A percentile compares a stretch with the other conserved stretches of the same genome.
Evolutionary conservation across 2,888 invertebrate genomes (phyloP).

Genomic region (Esperia sulphurella): DNA sequence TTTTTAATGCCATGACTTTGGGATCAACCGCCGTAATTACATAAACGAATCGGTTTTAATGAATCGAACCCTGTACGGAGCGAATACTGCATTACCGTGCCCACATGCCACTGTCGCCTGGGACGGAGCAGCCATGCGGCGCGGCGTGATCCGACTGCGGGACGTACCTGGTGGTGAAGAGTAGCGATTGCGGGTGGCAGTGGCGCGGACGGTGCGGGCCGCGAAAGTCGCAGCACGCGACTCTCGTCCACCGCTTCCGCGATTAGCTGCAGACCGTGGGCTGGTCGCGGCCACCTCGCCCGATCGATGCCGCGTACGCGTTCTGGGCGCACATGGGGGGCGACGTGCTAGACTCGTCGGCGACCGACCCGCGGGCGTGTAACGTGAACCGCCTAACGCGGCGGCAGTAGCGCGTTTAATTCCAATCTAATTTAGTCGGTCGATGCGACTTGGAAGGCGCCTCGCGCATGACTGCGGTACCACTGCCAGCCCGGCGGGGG

Average conservation of each 20-base stretch:
- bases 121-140: background rate
- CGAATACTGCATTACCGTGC: slow-evolving; percentile 31
- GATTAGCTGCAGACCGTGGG: slow-evolving; percentile 48
- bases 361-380: slow-evolving; percentile 46
- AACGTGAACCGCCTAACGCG: slow-evolving; percentile 46
- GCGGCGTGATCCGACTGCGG: background rate
- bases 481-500: slow-evolving; percentile 40
- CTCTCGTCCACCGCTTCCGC: slow-evolving; percentile 31
- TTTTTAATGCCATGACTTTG: slow-evolving; percentile 28
- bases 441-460: slow-evolving; percentile 52
- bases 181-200: slow-evolving; percentile 5
- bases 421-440: slow-evolving; percentile 41
- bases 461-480: slow-evolving; percentile 61
- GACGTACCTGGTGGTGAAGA: slow-evolving; percentile 32
- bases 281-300: slow-evolving; percentile 32
- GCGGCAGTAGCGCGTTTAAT: slow-evolving; percentile 67
- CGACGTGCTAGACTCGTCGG: slow-evolving; percentile 31
- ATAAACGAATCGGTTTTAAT: slow-evolving; percentile 39
- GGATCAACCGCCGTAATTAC: slow-evolving; percentile 41
- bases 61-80: slow-evolving; percentile 15
- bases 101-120: slow-evolving; percentile 9
- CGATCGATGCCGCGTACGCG: slow-evolving; percentile 36
- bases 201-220: slow-evolving; percentile 31
- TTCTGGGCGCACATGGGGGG: slow-evolving; percentile 45
- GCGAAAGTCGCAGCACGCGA: slow-evolving; percentile 33